phyloP scores from a whole-genome alignment of 2,797 vertebrate genomes.

The Crocidura indochinensis region DNA sequence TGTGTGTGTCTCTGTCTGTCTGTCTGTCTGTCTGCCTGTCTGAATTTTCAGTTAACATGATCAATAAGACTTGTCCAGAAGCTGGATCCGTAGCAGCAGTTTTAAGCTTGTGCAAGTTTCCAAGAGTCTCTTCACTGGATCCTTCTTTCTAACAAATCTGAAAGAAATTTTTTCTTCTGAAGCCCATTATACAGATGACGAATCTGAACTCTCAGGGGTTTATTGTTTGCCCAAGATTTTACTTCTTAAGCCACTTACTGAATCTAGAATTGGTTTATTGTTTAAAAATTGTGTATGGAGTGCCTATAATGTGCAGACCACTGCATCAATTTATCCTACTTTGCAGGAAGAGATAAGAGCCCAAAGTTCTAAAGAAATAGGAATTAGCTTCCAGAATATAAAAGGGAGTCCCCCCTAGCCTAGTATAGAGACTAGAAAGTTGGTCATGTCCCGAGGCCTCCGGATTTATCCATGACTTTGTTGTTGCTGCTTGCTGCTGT shows the following conservation, averaged over 20 bases:
- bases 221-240: conserved; percentile 36
- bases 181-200: conserved; percentile 28
- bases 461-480: background rate
- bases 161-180: background rate
- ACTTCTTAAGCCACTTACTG: conserved; percentile 16
- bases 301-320: background rate
- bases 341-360: background rate
- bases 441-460: background rate
- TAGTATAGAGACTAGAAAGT: background rate
- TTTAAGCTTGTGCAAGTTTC: background rate
- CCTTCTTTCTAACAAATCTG: background rate
- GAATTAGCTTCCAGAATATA: conserved; percentile 8
- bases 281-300: conserved; percentile 2
- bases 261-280: conserved; percentile 9
- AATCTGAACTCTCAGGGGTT: conserved; percentile 36
- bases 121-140: background rate
- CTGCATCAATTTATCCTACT: background rate
- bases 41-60: background rate
- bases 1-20: no score
- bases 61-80: background rate
- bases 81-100: background rate
- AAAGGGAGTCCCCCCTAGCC: background rate
- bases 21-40: no score
- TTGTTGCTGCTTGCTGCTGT: rapidly evolving
- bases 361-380: background rate